A percentile compares a stretch with the other conserved stretches of the same genome.
Conservation (phyloP, 2,113 vertebrate species). For the Coturnix japonica region DNA sequence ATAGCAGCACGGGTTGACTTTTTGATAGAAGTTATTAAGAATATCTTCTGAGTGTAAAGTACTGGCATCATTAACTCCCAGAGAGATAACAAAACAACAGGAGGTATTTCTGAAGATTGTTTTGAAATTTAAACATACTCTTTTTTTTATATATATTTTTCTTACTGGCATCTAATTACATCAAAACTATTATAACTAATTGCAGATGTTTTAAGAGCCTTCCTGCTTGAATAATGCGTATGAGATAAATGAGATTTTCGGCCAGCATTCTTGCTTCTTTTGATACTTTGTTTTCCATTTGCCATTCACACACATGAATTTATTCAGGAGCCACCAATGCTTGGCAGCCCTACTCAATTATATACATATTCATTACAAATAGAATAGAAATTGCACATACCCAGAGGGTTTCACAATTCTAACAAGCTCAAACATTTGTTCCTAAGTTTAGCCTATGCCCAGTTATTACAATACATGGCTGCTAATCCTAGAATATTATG, state of each 20-base stretch:
- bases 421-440: conserved; percentile 28
- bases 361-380: conserved; percentile 36
- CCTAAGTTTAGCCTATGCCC: conserved; percentile 8
- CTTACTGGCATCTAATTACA: not conserved
- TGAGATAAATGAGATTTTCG: conserved; percentile 16
- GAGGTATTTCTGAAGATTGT: not conserved
- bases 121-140: conserved; percentile 21
- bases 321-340: conserved; percentile 31
- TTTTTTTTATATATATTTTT: not conserved
- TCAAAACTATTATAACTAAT: not conserved
- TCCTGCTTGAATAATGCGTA: not conserved
- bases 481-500: not conserved
- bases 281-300: conserved; percentile 41
- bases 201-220: not conserved
- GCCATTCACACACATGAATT: conserved; percentile 48
- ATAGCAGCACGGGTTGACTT: not conserved
- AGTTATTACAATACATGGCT: not conserved
- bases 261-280: conserved; percentile 33
- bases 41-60: not conserved
- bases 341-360: conserved; percentile 49
- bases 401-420: conserved; percentile 54
- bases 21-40: conserved; percentile 8
- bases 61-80: not conserved
- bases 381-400: conserved; percentile 37
- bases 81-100: not conserved